Conservation (phyloP, 2,888 invertebrate species). For the Phymatocera aterrima region DNA sequence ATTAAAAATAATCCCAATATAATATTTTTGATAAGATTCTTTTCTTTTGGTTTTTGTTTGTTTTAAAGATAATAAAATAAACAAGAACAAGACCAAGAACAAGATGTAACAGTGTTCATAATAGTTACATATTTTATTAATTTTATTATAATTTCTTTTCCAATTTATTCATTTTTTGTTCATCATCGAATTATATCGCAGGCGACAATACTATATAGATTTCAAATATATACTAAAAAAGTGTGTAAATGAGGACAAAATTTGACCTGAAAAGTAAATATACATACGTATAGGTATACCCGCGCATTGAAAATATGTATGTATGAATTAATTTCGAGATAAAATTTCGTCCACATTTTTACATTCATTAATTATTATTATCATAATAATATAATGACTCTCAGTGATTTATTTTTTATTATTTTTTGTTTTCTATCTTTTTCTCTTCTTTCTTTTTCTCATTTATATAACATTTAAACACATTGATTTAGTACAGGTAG, state of each 20-base stretch:
- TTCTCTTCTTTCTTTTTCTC: constrained; percentile 2
- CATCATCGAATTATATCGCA: constrained; percentile 34
- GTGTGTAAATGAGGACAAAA: constrained; percentile 43
- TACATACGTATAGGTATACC: background rate
- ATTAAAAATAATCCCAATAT: background rate
- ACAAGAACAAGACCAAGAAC: too few relatives aligned
- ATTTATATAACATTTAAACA: constrained; percentile 38
- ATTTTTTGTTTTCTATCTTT: too few relatives aligned
- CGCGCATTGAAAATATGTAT: constrained; percentile 3
- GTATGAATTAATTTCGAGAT: constrained; percentile 8
- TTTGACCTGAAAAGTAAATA: constrained; percentile 35
- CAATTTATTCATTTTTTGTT: too few relatives aligned
- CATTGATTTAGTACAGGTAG: constrained; percentile 38
- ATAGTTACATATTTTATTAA: constrained; percentile 71
- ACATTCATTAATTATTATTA: too few relatives aligned
- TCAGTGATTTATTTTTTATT: too few relatives aligned
- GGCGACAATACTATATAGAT: constrained; percentile 22
- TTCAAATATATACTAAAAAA: too few relatives aligned
- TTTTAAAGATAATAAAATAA: constrained; percentile 26
- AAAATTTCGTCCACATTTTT: constrained; percentile 43
- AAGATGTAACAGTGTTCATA: constrained; percentile 58
- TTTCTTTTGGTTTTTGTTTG: too few relatives aligned
- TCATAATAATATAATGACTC: too few relatives aligned
- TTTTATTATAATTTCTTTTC: too few relatives aligned
- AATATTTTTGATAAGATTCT: background rate